Conservation (phyloP, 2,888 invertebrate species). For the Eristalis arbustorum region DNA sequence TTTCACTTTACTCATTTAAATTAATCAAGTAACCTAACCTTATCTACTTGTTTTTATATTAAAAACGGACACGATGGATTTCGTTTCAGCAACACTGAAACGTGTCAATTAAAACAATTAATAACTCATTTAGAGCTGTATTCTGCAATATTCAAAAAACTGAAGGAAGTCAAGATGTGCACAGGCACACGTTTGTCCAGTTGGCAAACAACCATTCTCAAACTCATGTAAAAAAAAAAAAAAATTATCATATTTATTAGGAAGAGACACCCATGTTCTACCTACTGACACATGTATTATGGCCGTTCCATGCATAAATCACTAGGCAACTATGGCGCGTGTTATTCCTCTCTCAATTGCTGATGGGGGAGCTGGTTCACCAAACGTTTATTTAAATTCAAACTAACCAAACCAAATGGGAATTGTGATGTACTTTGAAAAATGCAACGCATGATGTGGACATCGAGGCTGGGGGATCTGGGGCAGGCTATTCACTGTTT, state of each 20-base stretch:
- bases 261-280: constrained; percentile 5
- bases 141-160: no score
- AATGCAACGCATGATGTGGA: neutral
- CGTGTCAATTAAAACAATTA: no score
- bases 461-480: neutral
- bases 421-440: neutral
- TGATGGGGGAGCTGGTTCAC: neutral
- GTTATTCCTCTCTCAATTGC: neutral
- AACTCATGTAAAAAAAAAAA: constrained; percentile 16
- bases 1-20: no score
- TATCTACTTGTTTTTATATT: no score
- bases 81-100: no score
- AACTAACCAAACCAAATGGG: neutral
- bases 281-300: neutral
- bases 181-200: neutral
- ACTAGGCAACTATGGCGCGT: constrained; percentile 12
- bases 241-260: constrained; percentile 15
- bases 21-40: no score
- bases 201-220: neutral
- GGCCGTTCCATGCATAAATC: constrained; percentile 16
- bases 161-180: neutral
- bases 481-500: neutral
- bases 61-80: no score
- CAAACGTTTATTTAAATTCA: constrained; percentile 4
- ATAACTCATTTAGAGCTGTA: no score